Base-by-base conservation (phyloP, 1,140 invertebrate genomes). In the Aphelenchoides avenae region DNA sequence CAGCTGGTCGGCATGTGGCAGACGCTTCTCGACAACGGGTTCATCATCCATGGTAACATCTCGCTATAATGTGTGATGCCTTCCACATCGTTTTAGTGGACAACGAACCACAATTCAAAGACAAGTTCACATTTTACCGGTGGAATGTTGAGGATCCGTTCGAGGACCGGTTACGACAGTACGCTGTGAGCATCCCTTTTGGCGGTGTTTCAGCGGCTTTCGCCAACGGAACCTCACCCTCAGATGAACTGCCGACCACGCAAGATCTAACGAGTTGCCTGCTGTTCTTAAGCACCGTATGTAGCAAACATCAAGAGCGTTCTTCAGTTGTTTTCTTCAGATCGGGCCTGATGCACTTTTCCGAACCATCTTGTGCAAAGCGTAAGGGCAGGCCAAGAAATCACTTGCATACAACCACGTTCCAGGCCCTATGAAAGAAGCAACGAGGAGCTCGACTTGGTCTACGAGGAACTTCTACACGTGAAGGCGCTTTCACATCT, bases 1-100 rank as follows among this genome's bases (percentile, higher is more conserved):
- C 85, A 87, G 67, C 86, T 87, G 26, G 83, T 85, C 15, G 86
- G 84, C 24, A 88, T 89, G 84, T 89, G 87, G 85, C 88, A 89
- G 73, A 85, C 84, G 0, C 77, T 89, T n/a, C 78, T 89, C 22
- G 88, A 89, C 76, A 86, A 89, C 79, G 86, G 86, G 36, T 83
- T 88, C 41, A 83, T 89, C 56, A 81, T 83, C 30, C 86, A 88
- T 77, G 86, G 87, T 88, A 72, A 81, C 13, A 27, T 37, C 4
- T 11, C 40, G 1, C 4, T 13, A 5, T 7, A 63, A 36, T 22
- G 26, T 56, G 33, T 41, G n/a, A n/a, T n/a, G n/a, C n/a, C n/a
- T n/a, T n/a, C n/a, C n/a, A n/a, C n/a, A n/a, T 1, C 15, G n/a
- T 71, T 70, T 61, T 43, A 81, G 87, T 87, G n/a, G 85, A 85